Evolutionary conservation across 2,888 invertebrate genomes (phyloP), one percentile per base, ranked within the genome.

Genomic region (Alitta virens): DNA sequence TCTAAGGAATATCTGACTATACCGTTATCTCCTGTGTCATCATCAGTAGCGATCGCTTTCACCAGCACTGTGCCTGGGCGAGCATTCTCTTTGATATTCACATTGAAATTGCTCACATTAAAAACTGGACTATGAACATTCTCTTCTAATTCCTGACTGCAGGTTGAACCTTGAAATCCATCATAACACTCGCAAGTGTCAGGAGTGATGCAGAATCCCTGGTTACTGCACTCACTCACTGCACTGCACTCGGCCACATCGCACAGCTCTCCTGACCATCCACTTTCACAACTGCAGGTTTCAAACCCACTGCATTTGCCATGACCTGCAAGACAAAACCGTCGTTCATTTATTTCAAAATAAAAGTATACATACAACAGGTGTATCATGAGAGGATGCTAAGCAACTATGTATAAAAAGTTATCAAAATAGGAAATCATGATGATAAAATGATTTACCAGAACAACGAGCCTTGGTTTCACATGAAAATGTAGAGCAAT

Each of bases 401-500:
- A n/a, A n/a, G n/a, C n/a, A n/a, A n/a, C n/a, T n/a, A n/a, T n/a
- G n/a, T n/a, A n/a, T n/a, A n/a, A n/a, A n/a, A n/a, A n/a, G n/a
- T n/a, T n/a, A n/a, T 12, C 7, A 33, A 33, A 33, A 12, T 12
- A 33, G 33, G 7, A 33, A 12, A 33, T 33, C 12, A 7, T 33
- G 5, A 33, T 33, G 12, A 33, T 33, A 12, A 33, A 46, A 46
- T 5, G 5, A 46, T n/a, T 46, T 46, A 53, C 53, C 53, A 5
- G 53, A 53, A 53, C 53, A 53, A 5, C 26, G 5, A 24, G n/a
- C 53, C 23, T 26, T 26, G 26, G 53, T 26, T 18, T 53, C 53
- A 53, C 53, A 53, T n/a, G 53, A 53, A 24, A 53, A 53, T 5
- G 3, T 5, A 24, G 53, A 53, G 23, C 53, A 53, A n/a, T 25